Percentiles rank a stretch among this genome's conserved stretches.
Evolutionary conservation across 1,140 invertebrate genomes (phyloP).

Genomic region (Steinernema feltiae): DNA sequence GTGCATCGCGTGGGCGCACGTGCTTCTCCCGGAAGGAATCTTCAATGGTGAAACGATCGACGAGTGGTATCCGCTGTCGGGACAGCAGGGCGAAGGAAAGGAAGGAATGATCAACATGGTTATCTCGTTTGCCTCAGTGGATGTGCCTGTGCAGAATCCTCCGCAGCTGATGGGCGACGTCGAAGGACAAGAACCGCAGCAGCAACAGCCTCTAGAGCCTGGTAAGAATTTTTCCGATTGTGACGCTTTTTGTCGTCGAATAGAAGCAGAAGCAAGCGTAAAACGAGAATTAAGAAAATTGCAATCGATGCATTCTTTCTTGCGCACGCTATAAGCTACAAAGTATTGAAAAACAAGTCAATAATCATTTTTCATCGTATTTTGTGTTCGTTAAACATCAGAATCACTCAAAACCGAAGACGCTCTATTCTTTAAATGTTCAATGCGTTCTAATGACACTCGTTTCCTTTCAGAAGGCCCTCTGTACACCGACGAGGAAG

Average conservation of each 20-base stretch:
- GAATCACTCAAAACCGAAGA: no score
- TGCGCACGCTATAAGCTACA: no score
- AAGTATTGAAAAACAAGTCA: no score
- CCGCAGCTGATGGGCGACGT: not conserved
- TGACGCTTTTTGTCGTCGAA: no score
- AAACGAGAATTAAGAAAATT: no score
- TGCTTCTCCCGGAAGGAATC: conserved; percentile 73
- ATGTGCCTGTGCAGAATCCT: conserved; percentile 22
- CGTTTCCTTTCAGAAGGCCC: conserved; percentile 21
- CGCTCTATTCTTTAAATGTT: no score
- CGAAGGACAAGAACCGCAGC: not conserved
- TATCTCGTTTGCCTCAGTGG: conserved; percentile 59
- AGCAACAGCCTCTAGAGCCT: conserved; percentile 16
- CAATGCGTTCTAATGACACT: not conserved
- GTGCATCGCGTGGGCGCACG: conserved; percentile 80
- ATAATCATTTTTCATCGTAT: no score
- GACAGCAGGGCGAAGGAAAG: conserved; percentile 79
- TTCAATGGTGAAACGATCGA: conserved; percentile 80
- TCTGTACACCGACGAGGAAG: conserved; percentile 43
- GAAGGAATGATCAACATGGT: conserved; percentile 73
- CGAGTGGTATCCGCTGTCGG: conserved; percentile 77
- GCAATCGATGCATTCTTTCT: no score
- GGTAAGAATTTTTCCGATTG: no score
- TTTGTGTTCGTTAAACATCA: no score
- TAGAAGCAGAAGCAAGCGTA: no score